Evolutionary conservation across 1,140 invertebrate species (phyloP), one percentile per base, ranked within the genome.

Genomic region (Sitodiplosis mosellana): DNA sequence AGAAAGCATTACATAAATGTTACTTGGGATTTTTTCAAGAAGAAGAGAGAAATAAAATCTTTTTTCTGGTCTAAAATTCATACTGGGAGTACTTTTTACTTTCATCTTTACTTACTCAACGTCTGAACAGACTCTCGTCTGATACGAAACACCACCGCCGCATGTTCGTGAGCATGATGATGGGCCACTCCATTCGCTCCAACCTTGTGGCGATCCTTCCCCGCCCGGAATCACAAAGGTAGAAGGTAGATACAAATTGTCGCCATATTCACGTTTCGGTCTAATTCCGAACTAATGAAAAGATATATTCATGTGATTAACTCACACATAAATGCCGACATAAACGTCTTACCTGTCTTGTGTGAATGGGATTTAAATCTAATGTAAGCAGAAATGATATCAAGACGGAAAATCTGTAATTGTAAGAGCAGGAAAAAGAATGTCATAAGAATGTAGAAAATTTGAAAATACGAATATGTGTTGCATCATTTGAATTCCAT

Each of bases 151-250:
- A 40, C 88, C 88, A n/a, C 87, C 87, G 1, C 87, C 87, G 59
- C 88, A 92, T n/a, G 82, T 76, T 41, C 87, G 69, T 2, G 85
- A 89, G 62, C 88, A 93, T 19, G 77, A 71, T 22, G 76, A 78
- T 2, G 78, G 75, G 20, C 75, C 67, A 1, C 75, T 70, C 84
- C 83, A 87, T 49, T 71, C 72, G 0, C 75, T 77, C 6, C 34
- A 60, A 51, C 55, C 61, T 48, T 49, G 51, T 36, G 59, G 54
- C 52, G 56, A 40, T 10, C 71, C 74, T 49, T 77, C 77, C 14
- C 77, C 77, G 18, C 70, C 73, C 33, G 78, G 78, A 43, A 76
- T 65, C 21, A 83, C 72, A 49, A 72, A 82, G 49, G 72, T 80
- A 2, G 66, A 71, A 0, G 80, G 70, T 45, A 80, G 63, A 57